Base-by-base conservation (phyloP, 2,113 vertebrate species). In the Orthonyx spaldingii region DNA sequence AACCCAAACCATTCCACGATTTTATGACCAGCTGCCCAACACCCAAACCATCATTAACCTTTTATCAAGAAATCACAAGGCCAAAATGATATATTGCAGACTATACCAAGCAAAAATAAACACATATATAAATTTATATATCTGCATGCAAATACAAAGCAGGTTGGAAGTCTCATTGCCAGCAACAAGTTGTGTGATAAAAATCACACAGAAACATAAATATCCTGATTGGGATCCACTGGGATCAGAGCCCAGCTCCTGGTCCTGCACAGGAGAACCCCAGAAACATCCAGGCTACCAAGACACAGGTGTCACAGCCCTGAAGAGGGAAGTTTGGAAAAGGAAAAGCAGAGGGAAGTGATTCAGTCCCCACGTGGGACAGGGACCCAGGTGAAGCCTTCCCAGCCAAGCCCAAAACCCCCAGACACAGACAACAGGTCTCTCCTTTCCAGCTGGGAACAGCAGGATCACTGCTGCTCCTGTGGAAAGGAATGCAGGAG, bases 351-450 rank as follows among this genome's bases (percentile, higher is more conserved):
- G 37, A 80, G 60, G 55, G 46, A 60, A 71, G 20, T 21, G 9
- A 17, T 10, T 52, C 11, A 7, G 23, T 49, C 11, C 47, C 33
- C 19, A 18, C 0, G 0, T 9, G 35, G 63, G 33, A 84, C 30
- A 16, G 20, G 72, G 33, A 86, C 19, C 16, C 63, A 86, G 81
- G 27, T 71, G 39, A 33, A 60, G 13, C 50, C 42, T 5, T 13
- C 71, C 50, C 30, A 69, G n/a, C 23, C 55, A 53, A 91, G 44
- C 63, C 35, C 63, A 12, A 78, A 37, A 41, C 15, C 26, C 65
- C 61, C 4, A 57, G 63, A 35, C 49, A 55, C 24, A 60, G 52
- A 28, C 16, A 52, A 15, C 3, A 55, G 22, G n/a, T 21, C 35
- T 9, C 27, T 64, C 66, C 53, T 37, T 74, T n/a, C 66, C 20